Conservation (phyloP, 2,113 vertebrate species). For the Picathartes gymnocephalus region DNA sequence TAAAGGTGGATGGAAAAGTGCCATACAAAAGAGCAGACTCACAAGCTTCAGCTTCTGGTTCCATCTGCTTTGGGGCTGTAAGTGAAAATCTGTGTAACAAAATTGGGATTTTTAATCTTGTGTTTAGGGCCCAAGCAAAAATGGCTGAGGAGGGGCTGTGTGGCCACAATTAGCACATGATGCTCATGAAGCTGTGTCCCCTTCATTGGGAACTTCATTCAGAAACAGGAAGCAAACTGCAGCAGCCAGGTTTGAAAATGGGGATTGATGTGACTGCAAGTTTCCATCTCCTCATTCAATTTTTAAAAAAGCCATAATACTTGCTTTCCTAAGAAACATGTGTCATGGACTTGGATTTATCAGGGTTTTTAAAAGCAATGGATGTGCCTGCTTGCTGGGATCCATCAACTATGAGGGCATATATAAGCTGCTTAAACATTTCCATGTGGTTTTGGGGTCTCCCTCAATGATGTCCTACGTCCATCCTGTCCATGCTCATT, state of each 20-base stretch:
- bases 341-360: conserved; percentile 7
- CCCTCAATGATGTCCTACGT: background rate
- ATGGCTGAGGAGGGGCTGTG: background rate
- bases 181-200: background rate
- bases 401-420: background rate
- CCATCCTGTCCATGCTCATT: background rate
- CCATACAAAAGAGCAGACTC: conserved; percentile 13
- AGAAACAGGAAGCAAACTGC: background rate
- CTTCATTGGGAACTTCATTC: background rate
- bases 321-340: background rate
- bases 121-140: background rate
- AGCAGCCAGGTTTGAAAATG: background rate
- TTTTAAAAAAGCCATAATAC: background rate
- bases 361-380: conserved; percentile 3
- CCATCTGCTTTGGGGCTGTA: background rate
- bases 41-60: background rate
- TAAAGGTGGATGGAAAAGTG: conserved; percentile 27
- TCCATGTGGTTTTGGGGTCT: conserved; percentile 44
- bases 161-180: fast-evolving
- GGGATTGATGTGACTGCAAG: background rate
- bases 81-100: background rate
- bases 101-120: background rate
- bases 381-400: background rate
- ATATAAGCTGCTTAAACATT: conserved; percentile 3
- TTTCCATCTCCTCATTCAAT: background rate